phyloP scores from a whole-genome alignment of 2,888 invertebrate species.

The Habrosyne pyritoides region DNA sequence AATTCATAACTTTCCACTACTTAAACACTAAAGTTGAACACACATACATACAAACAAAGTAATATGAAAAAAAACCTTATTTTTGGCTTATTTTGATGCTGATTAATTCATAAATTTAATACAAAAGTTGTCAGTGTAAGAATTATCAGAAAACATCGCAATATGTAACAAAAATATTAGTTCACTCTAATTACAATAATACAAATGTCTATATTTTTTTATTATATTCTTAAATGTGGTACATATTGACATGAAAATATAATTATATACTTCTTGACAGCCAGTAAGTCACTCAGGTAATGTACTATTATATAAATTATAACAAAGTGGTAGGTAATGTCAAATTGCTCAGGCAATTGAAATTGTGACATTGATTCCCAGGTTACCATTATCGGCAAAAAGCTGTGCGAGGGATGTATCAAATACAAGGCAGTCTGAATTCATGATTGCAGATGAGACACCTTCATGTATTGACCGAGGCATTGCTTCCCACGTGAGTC shows the following conservation, averaged over 20 bases:
- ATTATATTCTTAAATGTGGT: constrained; percentile 17
- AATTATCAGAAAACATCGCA: constrained; percentile 42
- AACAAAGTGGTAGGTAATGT: constrained; percentile 34
- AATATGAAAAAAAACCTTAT: constrained; percentile 58
- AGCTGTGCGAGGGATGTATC: constrained; percentile 99
- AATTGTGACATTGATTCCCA: constrained; percentile 99
- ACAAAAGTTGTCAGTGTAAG: constrained; percentile 43
- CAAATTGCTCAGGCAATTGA: constrained; percentile 88
- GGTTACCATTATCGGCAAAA: constrained; percentile 99
- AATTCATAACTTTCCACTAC: constrained; percentile 62
- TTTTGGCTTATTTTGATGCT: constrained; percentile 75
- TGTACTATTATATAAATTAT: constrained; percentile 14
- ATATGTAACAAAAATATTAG: constrained; percentile 47
- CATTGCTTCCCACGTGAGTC: constrained; percentile 99
- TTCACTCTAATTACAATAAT: constrained; percentile 25
- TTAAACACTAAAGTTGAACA: constrained; percentile 76
- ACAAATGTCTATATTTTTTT: constrained; percentile 8
- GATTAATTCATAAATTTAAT: constrained; percentile 42
- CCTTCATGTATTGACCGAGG: constrained; percentile 99
- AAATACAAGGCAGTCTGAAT: constrained; percentile 99
- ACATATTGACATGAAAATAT: constrained; percentile 48
- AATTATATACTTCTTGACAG: constrained; percentile 45
- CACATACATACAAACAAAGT: constrained; percentile 62
- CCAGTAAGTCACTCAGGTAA: constrained; percentile 42
- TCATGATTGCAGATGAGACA: constrained; percentile 97